Percentiles rank a stretch among this genome's conserved stretches.
phyloP scores from a whole-genome alignment of 2,113 vertebrate genomes.

The Sylvilagus bachmani region DNA sequence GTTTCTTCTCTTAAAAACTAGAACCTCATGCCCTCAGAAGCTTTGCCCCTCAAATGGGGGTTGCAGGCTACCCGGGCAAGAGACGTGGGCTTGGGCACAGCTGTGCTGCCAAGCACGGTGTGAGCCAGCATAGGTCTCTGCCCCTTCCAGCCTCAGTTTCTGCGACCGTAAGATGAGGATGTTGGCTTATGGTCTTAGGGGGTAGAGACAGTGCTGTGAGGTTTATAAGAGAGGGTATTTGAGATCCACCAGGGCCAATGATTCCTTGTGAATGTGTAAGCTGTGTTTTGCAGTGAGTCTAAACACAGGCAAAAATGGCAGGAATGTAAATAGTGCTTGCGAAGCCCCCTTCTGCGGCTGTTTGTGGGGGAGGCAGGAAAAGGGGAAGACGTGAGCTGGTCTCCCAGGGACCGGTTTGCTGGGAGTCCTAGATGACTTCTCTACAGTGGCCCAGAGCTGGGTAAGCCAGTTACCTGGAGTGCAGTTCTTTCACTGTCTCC shows the following conservation, averaged over 20 bases:
- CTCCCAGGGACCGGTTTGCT: fast-evolving
- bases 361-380: background rate
- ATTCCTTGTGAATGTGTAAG: conserved; percentile 79
- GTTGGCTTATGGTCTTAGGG: background rate
- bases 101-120: fast-evolving
- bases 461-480: background rate
- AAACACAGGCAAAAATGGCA: conserved; percentile 69
- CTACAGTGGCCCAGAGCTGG: background rate
- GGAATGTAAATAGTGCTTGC: conserved; percentile 74
- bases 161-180: background rate
- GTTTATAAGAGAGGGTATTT: conserved; percentile 76
- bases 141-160: background rate
- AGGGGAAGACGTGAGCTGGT: fast-evolving
- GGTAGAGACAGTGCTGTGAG: conserved; percentile 51
- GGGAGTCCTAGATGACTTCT: background rate
- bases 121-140: background rate
- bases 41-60: background rate
- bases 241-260: conserved; percentile 68
- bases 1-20: conserved; percentile 69
- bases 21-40: conserved; percentile 65
- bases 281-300: conserved; percentile 63
- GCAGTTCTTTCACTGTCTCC: background rate
- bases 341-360: conserved; percentile 45
- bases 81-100: background rate
- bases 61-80: fast-evolving